These are phyloP conservation scores for Atlantisia rogersi DNA, from an alignment of 2,113 vertebrate species.

Conservation along the genomic window DNA sequence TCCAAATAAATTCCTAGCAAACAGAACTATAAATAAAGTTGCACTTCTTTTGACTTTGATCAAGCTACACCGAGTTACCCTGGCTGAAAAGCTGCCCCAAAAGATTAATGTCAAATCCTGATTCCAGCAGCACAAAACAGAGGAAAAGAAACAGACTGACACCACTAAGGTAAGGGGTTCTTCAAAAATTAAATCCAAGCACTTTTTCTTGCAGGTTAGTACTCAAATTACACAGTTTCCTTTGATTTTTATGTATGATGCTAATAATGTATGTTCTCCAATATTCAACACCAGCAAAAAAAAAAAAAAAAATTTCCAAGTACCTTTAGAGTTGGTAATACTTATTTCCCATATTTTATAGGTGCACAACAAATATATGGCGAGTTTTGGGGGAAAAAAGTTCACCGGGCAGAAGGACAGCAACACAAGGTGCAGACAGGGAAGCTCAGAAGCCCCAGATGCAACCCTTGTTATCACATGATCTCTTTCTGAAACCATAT, in stretches of 20 bases:
- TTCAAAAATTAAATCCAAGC: not conserved
- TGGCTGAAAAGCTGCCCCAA: not conserved
- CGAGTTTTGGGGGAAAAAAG: not conserved
- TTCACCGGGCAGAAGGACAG: not conserved
- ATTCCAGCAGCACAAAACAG: not conserved
- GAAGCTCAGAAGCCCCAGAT: not conserved
- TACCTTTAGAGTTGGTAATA: not conserved
- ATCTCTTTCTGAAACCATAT: not conserved
- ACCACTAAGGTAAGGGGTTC: not conserved
- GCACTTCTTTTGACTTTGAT: not conserved
- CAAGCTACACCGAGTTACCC: not conserved
- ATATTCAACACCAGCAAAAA: not conserved
- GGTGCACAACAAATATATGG: not conserved
- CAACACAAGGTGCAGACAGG: not conserved
- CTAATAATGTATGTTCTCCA: not conserved
- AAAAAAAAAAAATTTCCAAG: not conserved
- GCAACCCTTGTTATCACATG: not conserved
- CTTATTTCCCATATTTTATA: not conserved
- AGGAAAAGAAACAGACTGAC: not conserved
- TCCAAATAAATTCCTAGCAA: not conserved
- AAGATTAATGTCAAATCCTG: not conserved
- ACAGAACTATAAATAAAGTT: conserved; percentile 1
- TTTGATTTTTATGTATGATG: not conserved
- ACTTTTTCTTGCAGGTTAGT: not conserved
- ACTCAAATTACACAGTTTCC: not conserved